phyloP scores from a whole-genome alignment of 2,797 vertebrate species.

The Trachops cirrhosus region DNA sequence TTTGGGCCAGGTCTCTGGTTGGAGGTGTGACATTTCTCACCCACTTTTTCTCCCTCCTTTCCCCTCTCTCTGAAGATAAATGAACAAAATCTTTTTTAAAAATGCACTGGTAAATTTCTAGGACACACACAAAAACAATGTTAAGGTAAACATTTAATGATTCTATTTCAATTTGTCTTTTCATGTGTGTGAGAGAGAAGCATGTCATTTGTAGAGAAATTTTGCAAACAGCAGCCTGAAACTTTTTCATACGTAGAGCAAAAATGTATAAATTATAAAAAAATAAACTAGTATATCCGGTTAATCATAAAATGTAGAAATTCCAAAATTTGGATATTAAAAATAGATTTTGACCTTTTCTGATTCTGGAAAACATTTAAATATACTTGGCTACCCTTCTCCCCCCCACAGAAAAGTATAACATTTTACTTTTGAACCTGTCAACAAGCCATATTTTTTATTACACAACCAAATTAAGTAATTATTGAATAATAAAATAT shows the following conservation, averaged over 20 bases:
- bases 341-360: background rate
- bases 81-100: background rate
- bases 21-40: too few species aligned
- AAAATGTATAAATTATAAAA: constrained; percentile 28
- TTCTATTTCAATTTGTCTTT: background rate
- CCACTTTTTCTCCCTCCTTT: too few species aligned
- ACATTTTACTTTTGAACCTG: constrained; percentile 36
- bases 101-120: background rate
- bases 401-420: background rate
- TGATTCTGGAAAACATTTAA: constrained; percentile 9
- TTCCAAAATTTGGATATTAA: background rate
- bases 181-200: background rate
- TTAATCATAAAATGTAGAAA: constrained; percentile 1
- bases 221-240: background rate
- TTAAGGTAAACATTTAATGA: background rate
- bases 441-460: background rate
- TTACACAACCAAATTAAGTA: constrained; percentile 12
- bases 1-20: too few species aligned
- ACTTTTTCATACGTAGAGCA: background rate
- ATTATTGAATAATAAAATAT: background rate
- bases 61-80: too few species aligned
- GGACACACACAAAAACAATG: background rate
- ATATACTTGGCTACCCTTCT: background rate
- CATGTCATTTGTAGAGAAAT: background rate
- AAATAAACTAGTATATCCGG: background rate